Conservation (phyloP, 2,888 invertebrate genomes). For the Cyclophora punctaria region DNA sequence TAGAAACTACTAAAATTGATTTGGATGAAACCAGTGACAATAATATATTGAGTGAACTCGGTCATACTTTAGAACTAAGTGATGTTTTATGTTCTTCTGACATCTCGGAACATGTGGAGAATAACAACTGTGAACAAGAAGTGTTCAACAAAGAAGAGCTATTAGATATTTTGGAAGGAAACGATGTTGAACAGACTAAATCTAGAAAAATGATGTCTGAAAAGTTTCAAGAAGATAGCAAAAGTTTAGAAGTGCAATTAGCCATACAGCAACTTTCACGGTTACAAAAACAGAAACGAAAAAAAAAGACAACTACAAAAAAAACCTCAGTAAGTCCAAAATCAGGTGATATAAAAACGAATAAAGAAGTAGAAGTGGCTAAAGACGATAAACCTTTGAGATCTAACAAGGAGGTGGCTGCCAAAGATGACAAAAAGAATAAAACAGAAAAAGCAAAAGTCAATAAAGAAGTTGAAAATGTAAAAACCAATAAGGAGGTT, state of each 20-base stretch:
- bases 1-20: slow-evolving; percentile 15
- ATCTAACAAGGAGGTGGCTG: no score
- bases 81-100: slow-evolving; percentile 56
- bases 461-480: slow-evolving; percentile 1
- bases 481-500: not conserved
- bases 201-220: slow-evolving; percentile 19
- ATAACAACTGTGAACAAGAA: slow-evolving; percentile 58
- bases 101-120: slow-evolving; percentile 45
- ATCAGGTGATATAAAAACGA: slow-evolving; percentile 14
- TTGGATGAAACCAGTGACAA: slow-evolving; percentile 28
- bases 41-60: slow-evolving; percentile 51
- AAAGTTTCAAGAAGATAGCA: slow-evolving; percentile 22
- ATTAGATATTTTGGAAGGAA: slow-evolving; percentile 62
- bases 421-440: no score
- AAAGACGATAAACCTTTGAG: slow-evolving; percentile 13
- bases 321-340: slow-evolving; percentile 8
- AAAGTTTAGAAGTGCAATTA: slow-evolving; percentile 44
- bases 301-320: slow-evolving; percentile 19
- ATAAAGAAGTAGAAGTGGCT: slow-evolving; percentile 10
- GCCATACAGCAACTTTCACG: slow-evolving; percentile 56
- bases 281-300: slow-evolving; percentile 28
- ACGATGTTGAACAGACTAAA: slow-evolving; percentile 38
- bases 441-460: not conserved
- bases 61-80: slow-evolving; percentile 57
- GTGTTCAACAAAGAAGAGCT: slow-evolving; percentile 67